A percentile compares a stretch with the other conserved stretches of the same genome.
phyloP scores from a whole-genome alignment of 2,797 vertebrate genomes.

The Thunnus albacares region DNA sequence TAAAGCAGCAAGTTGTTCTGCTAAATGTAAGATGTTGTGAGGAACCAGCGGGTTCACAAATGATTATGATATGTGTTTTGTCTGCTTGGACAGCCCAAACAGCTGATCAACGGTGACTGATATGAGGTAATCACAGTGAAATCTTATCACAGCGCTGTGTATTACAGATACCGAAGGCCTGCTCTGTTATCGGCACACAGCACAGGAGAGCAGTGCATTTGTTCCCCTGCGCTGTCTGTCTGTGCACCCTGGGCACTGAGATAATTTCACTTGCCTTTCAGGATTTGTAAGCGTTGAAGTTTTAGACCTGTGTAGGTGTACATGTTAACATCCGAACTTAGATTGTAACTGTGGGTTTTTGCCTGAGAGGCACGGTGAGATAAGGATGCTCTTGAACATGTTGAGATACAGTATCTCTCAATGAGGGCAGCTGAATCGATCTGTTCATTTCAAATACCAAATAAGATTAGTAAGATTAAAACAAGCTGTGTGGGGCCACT shows the following conservation, averaged over 20 bases:
- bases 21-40: constrained; percentile 43
- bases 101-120: constrained; percentile 76
- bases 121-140: constrained; percentile 72
- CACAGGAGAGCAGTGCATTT: constrained; percentile 52
- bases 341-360: constrained; percentile 54
- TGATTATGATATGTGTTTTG: constrained; percentile 65
- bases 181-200: constrained; percentile 70
- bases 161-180: constrained; percentile 54
- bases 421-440: constrained; percentile 68
- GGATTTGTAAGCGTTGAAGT: constrained; percentile 55
- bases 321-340: constrained; percentile 68
- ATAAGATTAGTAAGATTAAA: constrained; percentile 73
- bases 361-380: constrained; percentile 69
- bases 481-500: constrained; percentile 44
- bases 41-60: constrained; percentile 45
- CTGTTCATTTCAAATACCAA: constrained; percentile 70
- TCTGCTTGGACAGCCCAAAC: constrained; percentile 66
- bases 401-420: constrained; percentile 61
- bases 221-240: constrained; percentile 43
- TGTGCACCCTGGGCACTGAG: constrained; percentile 65
- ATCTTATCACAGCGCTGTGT: constrained; percentile 74
- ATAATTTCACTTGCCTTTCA: constrained; percentile 74
- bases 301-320: constrained; percentile 70
- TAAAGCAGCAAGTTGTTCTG: constrained; percentile 60
- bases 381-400: constrained; percentile 72